These are phyloP conservation scores for Phymorhynchus buccinoides DNA, from an alignment of 1,140 invertebrate species.

Conservation along the genomic window DNA sequence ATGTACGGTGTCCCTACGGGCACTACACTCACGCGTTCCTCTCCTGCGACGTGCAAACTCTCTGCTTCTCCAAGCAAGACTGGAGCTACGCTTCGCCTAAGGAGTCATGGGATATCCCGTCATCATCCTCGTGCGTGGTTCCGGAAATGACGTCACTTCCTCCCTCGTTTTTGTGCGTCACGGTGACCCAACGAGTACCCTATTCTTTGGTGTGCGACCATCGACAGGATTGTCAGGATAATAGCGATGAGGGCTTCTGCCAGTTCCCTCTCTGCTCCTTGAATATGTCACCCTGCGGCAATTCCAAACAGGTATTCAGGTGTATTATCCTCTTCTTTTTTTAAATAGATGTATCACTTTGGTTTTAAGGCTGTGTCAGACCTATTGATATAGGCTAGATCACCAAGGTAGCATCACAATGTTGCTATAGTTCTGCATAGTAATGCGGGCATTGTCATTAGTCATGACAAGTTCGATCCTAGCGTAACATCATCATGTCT, in stretches of 20 bases:
- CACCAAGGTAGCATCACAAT: too few species aligned
- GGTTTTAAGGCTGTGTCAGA: too few species aligned
- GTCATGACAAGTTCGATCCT: too few species aligned
- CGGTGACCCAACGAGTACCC: background rate
- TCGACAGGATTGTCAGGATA: slow-evolving; percentile 8
- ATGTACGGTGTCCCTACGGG: background rate
- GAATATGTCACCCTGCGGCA: background rate
- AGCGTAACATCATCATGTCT: too few species aligned
- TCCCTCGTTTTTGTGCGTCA: background rate
- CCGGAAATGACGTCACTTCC: background rate
- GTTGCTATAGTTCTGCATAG: too few species aligned
- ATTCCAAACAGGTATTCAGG: background rate
- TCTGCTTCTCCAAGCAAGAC: background rate
- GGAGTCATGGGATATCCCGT: slow-evolving; percentile 11
- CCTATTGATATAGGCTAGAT: too few species aligned
- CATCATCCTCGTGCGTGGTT: background rate
- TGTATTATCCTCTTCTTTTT: too few species aligned
- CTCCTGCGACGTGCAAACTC: background rate
- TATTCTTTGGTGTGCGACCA: slow-evolving; percentile 10
- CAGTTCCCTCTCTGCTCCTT: background rate
- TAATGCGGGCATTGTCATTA: too few species aligned
- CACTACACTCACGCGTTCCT: slow-evolving; percentile 12
- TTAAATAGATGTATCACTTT: too few species aligned
- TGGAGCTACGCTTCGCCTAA: background rate
- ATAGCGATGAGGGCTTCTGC: slow-evolving; percentile 2